phyloP scores from a whole-genome alignment of 2,113 vertebrate genomes.

The Sarotherodon lohbergeri region DNA sequence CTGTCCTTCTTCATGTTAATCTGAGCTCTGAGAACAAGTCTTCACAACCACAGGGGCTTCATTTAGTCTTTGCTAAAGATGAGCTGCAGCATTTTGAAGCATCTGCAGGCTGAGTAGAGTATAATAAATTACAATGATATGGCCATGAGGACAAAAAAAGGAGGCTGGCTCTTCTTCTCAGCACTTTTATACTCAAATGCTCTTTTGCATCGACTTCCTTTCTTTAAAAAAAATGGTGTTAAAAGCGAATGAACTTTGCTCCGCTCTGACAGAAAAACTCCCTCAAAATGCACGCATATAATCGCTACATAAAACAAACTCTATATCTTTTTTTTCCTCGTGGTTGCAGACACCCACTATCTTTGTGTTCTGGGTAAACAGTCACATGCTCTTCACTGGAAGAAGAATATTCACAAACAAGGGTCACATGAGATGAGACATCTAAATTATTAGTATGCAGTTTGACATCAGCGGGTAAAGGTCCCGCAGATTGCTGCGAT shows the following conservation, averaged over 20 bases:
- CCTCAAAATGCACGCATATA: background rate
- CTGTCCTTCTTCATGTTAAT: background rate
- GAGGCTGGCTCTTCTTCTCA: background rate
- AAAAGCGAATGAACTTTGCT: background rate
- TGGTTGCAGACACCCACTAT: background rate
- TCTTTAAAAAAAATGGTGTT: background rate
- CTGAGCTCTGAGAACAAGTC: background rate
- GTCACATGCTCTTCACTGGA: background rate
- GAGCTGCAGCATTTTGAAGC: background rate
- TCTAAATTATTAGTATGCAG: background rate
- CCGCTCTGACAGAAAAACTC: background rate
- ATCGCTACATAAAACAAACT: background rate
- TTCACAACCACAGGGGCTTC: background rate
- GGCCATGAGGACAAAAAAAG: background rate
- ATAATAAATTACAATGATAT: slow-evolving; percentile 2
- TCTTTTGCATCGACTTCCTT: background rate
- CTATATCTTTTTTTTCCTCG: background rate
- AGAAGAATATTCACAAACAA: background rate
- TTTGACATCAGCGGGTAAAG: background rate
- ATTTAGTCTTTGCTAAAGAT: background rate
- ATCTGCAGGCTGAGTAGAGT: background rate
- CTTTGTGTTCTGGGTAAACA: background rate
- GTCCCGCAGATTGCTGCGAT: background rate
- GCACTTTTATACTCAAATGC: background rate
- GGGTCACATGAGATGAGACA: background rate